Conservation (phyloP, 1,140 invertebrate species). For the Drosophila punjabiensis region DNA sequence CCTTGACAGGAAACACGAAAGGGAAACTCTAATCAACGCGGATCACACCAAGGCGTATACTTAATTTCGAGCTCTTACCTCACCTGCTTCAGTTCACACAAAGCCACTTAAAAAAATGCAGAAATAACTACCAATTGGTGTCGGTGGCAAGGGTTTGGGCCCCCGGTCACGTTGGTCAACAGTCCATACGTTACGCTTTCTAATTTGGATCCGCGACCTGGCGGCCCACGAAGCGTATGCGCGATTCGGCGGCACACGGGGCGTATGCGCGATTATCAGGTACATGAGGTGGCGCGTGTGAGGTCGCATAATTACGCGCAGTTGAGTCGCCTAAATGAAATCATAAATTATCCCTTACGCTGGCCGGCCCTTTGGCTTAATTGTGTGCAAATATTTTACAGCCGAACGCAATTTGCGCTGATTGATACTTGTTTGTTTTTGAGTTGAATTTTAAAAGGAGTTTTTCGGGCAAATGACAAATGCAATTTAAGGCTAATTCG, state of each 20-base stretch:
- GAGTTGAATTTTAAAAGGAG: neutral
- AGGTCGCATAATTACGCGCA: conserved; percentile 72
- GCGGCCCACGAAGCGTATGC: conserved; percentile 52
- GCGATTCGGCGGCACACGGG: conserved; percentile 18
- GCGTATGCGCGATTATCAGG: conserved; percentile 73
- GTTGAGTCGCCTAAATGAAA: conserved; percentile 79
- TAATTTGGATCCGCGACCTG: conserved; percentile 20
- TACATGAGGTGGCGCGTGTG: conserved; percentile 43
- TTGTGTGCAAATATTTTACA: conserved; percentile 75
- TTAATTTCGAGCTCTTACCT: conserved; percentile 25
- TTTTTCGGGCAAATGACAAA: neutral
- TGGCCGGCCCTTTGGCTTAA: conserved; percentile 62
- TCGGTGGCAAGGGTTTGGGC: neutral
- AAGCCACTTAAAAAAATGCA: neutral
- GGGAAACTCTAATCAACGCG: conserved; percentile 32
- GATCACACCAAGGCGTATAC: conserved; percentile 38
- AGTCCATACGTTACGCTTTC: conserved; percentile 24
- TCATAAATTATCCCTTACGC: conserved; percentile 74
- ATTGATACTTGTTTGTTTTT: conserved; percentile 53
- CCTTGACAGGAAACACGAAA: conserved; percentile 11
- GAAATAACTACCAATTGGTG: neutral
- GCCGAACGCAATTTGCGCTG: conserved; percentile 45
- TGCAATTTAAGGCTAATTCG: neutral
- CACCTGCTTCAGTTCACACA: conserved; percentile 16
- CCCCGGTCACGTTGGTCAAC: conserved; percentile 24